Conservation (phyloP, 1,140 invertebrate species). For the Bombus cullumanus region DNA sequence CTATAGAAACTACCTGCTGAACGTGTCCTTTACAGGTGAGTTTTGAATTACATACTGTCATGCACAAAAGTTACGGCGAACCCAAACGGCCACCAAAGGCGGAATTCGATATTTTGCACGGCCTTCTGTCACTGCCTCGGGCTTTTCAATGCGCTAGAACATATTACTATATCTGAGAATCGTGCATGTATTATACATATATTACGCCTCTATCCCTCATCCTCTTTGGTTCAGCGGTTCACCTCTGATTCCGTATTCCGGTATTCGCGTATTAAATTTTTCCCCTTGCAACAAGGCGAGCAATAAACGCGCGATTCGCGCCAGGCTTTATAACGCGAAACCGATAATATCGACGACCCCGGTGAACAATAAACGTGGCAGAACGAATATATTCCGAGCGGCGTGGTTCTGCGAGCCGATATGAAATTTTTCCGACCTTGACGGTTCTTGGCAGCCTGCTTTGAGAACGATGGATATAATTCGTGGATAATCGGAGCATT, state of each 20-base stretch:
- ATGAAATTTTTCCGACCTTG: slow-evolving; percentile 21
- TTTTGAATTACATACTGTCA: slow-evolving; percentile 18
- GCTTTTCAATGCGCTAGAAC: background rate
- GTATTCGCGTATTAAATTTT: slow-evolving; percentile 12
- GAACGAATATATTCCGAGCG: slow-evolving; percentile 10
- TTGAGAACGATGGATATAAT: slow-evolving; percentile 4
- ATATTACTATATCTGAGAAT: slow-evolving; percentile 5
- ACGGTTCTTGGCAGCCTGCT: background rate
- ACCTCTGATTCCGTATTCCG: background rate
- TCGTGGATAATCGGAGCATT: background rate
- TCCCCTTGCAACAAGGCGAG: background rate
- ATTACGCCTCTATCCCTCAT: background rate
- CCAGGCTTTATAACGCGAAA: slow-evolving; percentile 4
- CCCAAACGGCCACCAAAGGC: background rate
- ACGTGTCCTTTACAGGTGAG: slow-evolving; percentile 87
- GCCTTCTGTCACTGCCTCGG: background rate
- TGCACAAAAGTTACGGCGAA: background rate
- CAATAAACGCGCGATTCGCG: slow-evolving; percentile 44
- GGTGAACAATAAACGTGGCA: slow-evolving; percentile 9
- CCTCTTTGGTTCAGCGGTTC: background rate
- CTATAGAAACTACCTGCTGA: slow-evolving; percentile 87
- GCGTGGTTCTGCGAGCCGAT: background rate
- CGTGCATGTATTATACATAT: background rate
- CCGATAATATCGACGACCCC: slow-evolving; percentile 26
- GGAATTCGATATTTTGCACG: slow-evolving; percentile 26